Base-by-base conservation (phyloP, 2,888 invertebrate genomes). In the Phlogophora meticulosa region DNA sequence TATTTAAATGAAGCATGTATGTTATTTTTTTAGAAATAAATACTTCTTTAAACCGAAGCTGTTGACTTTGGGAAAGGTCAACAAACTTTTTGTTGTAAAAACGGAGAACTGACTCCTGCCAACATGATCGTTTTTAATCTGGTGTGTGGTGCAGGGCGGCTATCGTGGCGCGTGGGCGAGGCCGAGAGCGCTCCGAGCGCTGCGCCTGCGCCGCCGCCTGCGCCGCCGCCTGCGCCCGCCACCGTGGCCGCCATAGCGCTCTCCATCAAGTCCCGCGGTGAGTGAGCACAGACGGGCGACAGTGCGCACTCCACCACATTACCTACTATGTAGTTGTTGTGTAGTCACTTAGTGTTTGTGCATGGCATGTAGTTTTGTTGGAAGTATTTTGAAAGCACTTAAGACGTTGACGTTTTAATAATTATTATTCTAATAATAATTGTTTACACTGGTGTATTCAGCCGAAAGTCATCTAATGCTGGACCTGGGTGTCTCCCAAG, bases 221-320 rank as follows among this genome's bases (percentile, higher is more conserved):
- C n/a, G n/a, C n/a, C n/a, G n/a, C n/a, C n/a, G n/a, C n/a, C n/a
- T n/a, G 76, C 81, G 55, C 87, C 90, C 42, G 87, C 90, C 73
- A 86, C 90, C 55, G 82, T 93, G 76, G 94, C 93, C 56, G 93
- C 94, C 76, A 91, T 95, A 72, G 93, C 94, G 74, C 92, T 95
- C 72, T 92, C 94, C 61, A 94, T 95, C 86, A 90, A 90, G 81
- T 95, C 94, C 71, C 89, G 93, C 80, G 93, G 94, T 95, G 91
- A 94, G 94, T 93, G 76, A 71, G 65, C 70, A 76, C 59, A 45
- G 43, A 42, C n/a, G 20, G 36, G 11, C 17, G 15, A 7, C 34
- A 24, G 60, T 60, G 65, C 60, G 59, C 67, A 65, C 52, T 67
- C 43, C 72, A 76, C 56, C 48, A 55, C 22, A 20, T 7, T 10